Evolutionary conservation across 2,888 invertebrate species (phyloP).

Genomic region (Chorisops tibialis): DNA sequence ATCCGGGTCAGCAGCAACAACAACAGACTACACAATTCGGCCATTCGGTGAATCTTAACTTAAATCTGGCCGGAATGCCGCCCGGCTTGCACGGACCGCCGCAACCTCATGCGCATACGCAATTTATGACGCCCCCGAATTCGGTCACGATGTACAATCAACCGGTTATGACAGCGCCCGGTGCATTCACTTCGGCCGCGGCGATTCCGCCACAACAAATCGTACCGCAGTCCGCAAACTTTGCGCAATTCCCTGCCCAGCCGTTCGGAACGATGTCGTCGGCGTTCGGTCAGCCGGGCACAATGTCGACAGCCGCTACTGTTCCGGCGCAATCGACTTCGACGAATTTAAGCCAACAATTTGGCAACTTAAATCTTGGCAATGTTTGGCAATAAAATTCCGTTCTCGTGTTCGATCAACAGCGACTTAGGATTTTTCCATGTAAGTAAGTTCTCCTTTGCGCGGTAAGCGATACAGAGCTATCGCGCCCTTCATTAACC

Average conservation of each 20-base stretch:
- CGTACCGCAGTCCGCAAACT: conserved; percentile 37
- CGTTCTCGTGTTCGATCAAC: background rate
- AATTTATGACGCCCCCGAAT: conserved; percentile 51
- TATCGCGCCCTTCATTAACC: too few species aligned
- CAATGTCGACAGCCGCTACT: background rate
- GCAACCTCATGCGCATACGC: conserved; percentile 41
- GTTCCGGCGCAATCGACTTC: conserved; percentile 34
- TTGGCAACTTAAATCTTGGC: conserved; percentile 52
- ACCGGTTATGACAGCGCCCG: conserved; percentile 51
- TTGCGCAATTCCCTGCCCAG: conserved; percentile 46
- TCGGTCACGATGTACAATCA: conserved; percentile 51
- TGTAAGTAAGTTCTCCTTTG: too few species aligned
- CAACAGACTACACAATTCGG: conserved; percentile 31
- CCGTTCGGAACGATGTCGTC: conserved; percentile 21
- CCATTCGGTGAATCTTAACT: conserved; percentile 33
- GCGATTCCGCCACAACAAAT: conserved; percentile 40
- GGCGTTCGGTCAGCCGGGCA: conserved; percentile 13
- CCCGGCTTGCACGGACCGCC: conserved; percentile 41
- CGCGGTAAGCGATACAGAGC: too few species aligned
- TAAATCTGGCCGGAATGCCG: conserved; percentile 38
- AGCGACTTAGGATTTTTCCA: too few species aligned
- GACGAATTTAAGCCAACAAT: conserved; percentile 50
- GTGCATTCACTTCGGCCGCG: conserved; percentile 43
- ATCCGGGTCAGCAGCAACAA: conserved; percentile 31
- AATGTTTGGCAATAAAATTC: conserved; percentile 52